Evolutionary conservation across 1,140 invertebrate genomes (phyloP).

Genomic region (Drosophila watanabei): DNA sequence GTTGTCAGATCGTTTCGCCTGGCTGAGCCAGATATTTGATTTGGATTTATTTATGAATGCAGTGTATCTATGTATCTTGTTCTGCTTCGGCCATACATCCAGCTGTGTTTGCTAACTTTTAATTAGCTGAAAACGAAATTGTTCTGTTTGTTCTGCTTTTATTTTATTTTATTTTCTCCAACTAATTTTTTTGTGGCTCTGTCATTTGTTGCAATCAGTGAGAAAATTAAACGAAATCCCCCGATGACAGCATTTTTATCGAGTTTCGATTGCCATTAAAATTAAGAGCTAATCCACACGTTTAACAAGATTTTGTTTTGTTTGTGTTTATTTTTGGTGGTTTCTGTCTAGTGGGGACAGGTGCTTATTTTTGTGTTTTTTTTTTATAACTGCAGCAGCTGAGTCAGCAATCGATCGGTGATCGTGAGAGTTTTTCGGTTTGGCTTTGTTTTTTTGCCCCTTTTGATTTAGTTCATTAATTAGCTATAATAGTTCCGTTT

Average conservation of each 20-base stretch:
- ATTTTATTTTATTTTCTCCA: conserved; percentile 23
- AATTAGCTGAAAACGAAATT: conserved; percentile 68
- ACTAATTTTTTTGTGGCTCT: conserved; percentile 53
- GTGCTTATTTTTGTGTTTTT: conserved; percentile 32
- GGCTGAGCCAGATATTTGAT: conserved; percentile 50
- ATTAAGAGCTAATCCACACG: conserved; percentile 61
- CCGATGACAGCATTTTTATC: conserved; percentile 49
- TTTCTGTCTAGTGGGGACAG: conserved; percentile 42
- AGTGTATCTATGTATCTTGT: conserved; percentile 4
- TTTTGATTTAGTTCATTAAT: conserved; percentile 51
- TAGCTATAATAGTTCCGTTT: conserved; percentile 49
- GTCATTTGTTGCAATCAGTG: conserved; percentile 80
- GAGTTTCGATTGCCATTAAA: conserved; percentile 48
- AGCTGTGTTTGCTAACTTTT: conserved; percentile 57
- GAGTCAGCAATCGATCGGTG: conserved; percentile 57
- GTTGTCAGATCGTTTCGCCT: conserved; percentile 59
- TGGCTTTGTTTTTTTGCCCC: conserved; percentile 31
- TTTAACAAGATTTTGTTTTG: conserved; percentile 52
- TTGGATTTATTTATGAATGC: conserved; percentile 69
- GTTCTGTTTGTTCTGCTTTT: conserved; percentile 35
- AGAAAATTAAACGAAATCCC: conserved; percentile 63
- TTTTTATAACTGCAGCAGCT: conserved; percentile 50
- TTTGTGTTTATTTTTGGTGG: conserved; percentile 37
- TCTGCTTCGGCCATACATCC: conserved; percentile 29
- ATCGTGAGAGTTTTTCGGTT: conserved; percentile 73